These are phyloP conservation scores for Neuroscelio doddi DNA, from an alignment of 2,888 invertebrate genomes.

Conservation along the genomic window DNA sequence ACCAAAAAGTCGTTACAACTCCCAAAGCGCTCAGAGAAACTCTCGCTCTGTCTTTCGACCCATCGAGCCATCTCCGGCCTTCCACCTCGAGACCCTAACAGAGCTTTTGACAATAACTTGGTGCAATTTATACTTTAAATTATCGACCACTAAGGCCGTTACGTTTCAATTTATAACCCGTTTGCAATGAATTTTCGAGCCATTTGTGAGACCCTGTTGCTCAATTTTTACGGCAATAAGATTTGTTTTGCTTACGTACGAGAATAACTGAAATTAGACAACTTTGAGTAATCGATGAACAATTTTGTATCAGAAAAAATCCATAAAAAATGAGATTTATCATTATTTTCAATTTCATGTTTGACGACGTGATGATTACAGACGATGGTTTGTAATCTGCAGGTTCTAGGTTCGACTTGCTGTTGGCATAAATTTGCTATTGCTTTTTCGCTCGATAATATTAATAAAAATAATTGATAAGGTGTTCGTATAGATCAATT, in stretches of 20 bases:
- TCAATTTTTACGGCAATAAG: slow-evolving; percentile 17
- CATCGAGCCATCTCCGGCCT: slow-evolving; percentile 46
- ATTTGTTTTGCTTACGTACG: slow-evolving; percentile 24
- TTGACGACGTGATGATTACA: no score
- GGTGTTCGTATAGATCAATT: no score
- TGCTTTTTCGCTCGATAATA: no score
- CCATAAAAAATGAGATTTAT: no score
- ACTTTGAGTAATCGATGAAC: no score
- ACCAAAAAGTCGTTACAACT: slow-evolving; percentile 66
- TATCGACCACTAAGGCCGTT: slow-evolving; percentile 52
- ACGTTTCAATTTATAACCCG: slow-evolving; percentile 55
- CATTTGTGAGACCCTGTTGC: slow-evolving; percentile 36
- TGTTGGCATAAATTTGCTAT: no score
- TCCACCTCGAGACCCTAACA: slow-evolving; percentile 38
- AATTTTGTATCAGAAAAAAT: no score
- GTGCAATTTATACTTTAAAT: slow-evolving; percentile 62
- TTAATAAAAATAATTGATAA: no score
- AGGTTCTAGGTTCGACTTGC: no score
- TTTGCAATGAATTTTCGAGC: slow-evolving; percentile 52
- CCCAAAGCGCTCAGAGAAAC: slow-evolving; percentile 49
- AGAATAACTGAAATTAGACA: no score
- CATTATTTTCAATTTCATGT: no score
- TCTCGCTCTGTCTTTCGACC: slow-evolving; percentile 45
- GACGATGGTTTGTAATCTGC: no score
- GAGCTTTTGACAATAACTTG: slow-evolving; percentile 55